These are phyloP conservation scores for Pollenia labialis DNA, from an alignment of 2,888 invertebrate genomes.

Conservation along the genomic window DNA sequence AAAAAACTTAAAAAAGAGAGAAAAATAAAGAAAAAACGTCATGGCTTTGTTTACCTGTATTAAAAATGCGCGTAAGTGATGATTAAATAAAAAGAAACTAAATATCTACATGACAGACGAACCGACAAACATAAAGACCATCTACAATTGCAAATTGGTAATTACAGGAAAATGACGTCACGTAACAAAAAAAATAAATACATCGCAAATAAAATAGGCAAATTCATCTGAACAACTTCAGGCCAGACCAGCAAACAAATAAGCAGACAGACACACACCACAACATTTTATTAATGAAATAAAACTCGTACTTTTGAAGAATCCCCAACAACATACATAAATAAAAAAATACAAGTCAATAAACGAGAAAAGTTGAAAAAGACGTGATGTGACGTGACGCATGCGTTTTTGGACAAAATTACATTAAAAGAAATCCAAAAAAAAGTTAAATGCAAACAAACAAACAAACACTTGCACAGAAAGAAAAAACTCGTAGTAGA, in stretches of 20 bases:
- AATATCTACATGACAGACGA: constrained; percentile 14
- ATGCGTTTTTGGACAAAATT: constrained; percentile 38
- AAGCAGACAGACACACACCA: neutral
- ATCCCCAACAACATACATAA: constrained; percentile 23
- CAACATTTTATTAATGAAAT: neutral
- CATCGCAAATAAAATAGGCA: constrained; percentile 43
- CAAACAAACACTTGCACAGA: too few relatives aligned
- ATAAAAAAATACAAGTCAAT: neutral
- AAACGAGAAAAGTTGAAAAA: neutral
- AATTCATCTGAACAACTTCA: constrained; percentile 34
- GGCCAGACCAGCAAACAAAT: constrained; percentile 31
- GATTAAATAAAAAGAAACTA: constrained; percentile 57
- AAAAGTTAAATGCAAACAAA: too few relatives aligned
- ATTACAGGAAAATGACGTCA: constrained; percentile 64
- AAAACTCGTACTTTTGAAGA: constrained; percentile 23
- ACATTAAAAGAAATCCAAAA: too few relatives aligned
- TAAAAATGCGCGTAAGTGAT: constrained; percentile 58
- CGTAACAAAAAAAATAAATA: constrained; percentile 36
- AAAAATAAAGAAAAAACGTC: constrained; percentile 51
- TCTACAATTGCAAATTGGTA: constrained; percentile 60
- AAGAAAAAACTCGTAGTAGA: too few relatives aligned
- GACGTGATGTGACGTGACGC: constrained; percentile 54
- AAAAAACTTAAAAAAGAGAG: constrained; percentile 18
- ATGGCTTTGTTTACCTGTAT: constrained; percentile 53
- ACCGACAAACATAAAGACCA: constrained; percentile 15